Conservation (phyloP, 2,113 vertebrate species). For the Aegithalos caudatus region DNA sequence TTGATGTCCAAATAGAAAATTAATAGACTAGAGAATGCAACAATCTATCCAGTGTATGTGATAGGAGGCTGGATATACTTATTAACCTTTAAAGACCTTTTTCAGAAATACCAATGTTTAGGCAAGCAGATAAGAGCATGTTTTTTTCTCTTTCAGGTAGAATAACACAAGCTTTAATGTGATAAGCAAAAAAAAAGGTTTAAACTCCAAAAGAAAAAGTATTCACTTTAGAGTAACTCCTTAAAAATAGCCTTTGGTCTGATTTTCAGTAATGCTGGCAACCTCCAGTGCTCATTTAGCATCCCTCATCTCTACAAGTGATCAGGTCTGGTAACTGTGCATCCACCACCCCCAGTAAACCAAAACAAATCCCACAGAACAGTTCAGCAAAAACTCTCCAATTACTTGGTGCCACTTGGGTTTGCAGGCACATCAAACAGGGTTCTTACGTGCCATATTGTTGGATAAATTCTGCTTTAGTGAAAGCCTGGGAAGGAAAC, state of each 20-base stretch:
- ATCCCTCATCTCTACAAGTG: neutral
- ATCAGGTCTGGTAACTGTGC: neutral
- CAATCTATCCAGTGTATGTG: neutral
- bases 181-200: neutral
- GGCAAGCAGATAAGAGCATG: neutral
- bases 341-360: neutral
- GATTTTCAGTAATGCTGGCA: neutral
- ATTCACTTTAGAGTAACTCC: neutral
- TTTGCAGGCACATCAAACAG: neutral
- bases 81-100: neutral
- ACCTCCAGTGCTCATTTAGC: neutral
- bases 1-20: neutral
- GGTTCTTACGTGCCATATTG: neutral
- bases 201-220: neutral
- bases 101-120: neutral
- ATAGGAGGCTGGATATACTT: neutral
- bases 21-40: neutral
- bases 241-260: neutral
- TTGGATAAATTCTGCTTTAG: neutral
- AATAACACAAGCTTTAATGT: neutral
- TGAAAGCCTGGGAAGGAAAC: neutral
- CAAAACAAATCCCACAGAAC: neutral
- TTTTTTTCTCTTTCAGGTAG: neutral
- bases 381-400: neutral
- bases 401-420: neutral